Conservation (phyloP, 2,113 vertebrate species). For the Talpa occidentalis region DNA sequence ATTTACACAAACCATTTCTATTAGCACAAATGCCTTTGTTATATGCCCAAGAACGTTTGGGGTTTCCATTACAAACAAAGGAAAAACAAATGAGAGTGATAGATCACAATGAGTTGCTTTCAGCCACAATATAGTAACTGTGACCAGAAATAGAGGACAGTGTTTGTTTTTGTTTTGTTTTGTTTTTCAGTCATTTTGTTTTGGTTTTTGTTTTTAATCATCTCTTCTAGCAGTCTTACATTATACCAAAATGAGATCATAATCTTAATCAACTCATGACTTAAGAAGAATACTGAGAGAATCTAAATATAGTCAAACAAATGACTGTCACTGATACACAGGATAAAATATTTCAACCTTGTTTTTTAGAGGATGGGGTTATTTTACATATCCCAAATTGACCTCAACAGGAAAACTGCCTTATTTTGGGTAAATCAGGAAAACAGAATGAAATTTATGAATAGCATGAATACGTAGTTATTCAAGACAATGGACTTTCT, state of each 20-base stretch:
- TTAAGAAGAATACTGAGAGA: constrained; percentile 67
- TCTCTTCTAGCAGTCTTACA: background rate
- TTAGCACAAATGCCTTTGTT: constrained; percentile 27
- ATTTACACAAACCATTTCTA: constrained; percentile 4
- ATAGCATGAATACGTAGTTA: constrained; percentile 79
- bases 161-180: background rate
- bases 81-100: constrained; percentile 29
- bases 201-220: constrained; percentile 22
- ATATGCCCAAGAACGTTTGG: constrained; percentile 21
- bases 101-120: background rate
- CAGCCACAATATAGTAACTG: background rate
- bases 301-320: constrained; percentile 80
- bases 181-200: constrained; percentile 36
- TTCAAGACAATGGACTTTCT: constrained; percentile 85
- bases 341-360: constrained; percentile 85
- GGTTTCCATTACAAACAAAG: constrained; percentile 45
- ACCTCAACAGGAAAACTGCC: constrained; percentile 92
- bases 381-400: constrained; percentile 82
- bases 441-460: constrained; percentile 86
- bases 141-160: background rate
- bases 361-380: constrained; percentile 77
- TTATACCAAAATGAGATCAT: constrained; percentile 43
- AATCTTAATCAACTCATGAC: constrained; percentile 70
- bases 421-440: constrained; percentile 86
- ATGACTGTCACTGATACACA: constrained; percentile 77